Percentiles rank a stretch among this genome's conserved stretches.
phyloP scores from a whole-genome alignment of 2,888 invertebrate species.

The Panopea generosa region DNA sequence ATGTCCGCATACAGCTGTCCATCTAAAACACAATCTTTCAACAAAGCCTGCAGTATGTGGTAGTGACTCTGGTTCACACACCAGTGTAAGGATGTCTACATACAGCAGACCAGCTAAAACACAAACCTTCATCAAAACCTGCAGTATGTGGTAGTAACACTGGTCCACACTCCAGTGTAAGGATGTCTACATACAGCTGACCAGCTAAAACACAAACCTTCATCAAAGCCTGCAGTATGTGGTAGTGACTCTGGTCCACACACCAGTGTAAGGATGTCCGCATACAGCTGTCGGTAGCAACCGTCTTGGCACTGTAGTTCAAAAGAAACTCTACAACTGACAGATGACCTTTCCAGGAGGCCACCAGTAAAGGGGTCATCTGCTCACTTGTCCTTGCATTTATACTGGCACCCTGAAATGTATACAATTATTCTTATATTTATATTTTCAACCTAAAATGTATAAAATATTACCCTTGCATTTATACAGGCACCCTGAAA shows the following conservation, averaged over 20 bases:
- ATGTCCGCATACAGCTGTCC: slow-evolving; percentile 64
- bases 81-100: too few relatives aligned
- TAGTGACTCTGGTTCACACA: too few relatives aligned
- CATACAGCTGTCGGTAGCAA: slow-evolving; percentile 61
- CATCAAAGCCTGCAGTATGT: slow-evolving; percentile 50
- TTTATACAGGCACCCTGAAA: slow-evolving; percentile 65
- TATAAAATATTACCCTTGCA: slow-evolving; percentile 61
- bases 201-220: slow-evolving; percentile 33
- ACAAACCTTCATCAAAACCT: too few relatives aligned
- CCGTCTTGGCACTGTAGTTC: slow-evolving; percentile 55
- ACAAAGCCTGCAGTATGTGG: too few relatives aligned
- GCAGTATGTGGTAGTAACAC: too few relatives aligned
- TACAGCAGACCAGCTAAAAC: too few relatives aligned
- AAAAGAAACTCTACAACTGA: slow-evolving; percentile 60
- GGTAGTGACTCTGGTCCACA: slow-evolving; percentile 60
- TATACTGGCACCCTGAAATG: slow-evolving; percentile 60
- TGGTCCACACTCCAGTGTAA: too few relatives aligned
- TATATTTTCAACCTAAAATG: too few relatives aligned
- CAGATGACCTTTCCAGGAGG: slow-evolving; percentile 69
- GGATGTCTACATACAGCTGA: too few relatives aligned
- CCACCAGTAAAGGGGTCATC: slow-evolving; percentile 63
- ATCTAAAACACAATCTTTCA: too few relatives aligned
- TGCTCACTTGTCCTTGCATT: slow-evolving; percentile 66
- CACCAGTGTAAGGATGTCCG: slow-evolving; percentile 64
- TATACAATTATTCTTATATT: background rate